Evolutionary conservation across 2,113 vertebrate species (phyloP), one percentile per base, ranked within the genome.

Genomic region (Morone chrysops): DNA sequence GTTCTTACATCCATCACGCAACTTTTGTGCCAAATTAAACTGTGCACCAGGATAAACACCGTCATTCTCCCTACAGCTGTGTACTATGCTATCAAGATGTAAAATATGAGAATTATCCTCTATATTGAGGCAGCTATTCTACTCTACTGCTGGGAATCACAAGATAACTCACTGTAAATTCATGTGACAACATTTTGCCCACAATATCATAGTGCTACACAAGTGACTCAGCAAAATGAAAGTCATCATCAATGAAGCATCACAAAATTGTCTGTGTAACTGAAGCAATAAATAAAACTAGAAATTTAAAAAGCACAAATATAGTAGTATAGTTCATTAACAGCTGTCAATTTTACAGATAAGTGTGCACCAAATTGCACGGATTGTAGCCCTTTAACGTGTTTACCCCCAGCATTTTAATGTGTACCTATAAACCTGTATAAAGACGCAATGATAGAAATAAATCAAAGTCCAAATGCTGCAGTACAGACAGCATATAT

Each of bases 61-160:
- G 61, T 8, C 10, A 45, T 60, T 70, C 78, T 69, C 45, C 12
- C 51, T 48, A 70, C 70, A 66, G 45, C 66, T 71, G 38, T 45
- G 38, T 45, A 17, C 12, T 7, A 6, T 25, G 60, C 20, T 47
- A 43, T 51, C 22, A 51, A 54, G 47, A 69, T 69, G 53, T 38
- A 43, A 78, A 77, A 63, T 61, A 25, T 36, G 8, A 54, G 22
- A 47, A 20, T 53, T 2, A 18, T 20, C 9, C 18, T 11, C 20
- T 17, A 17, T 18, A 45, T 1, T 45, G 61, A 36, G 41, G 50
- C 41, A 25, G 70, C 18, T 68, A 36, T 56, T 22, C 40, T 10
- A 62, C 9, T 56, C 48, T 20, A 41, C 41, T 18, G 12, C 31
- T 45, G 22, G 43, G 45, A 76, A 56, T 36, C 5, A 69, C 31